Percentiles rank a stretch among this genome's conserved stretches.
These are phyloP conservation scores for Glyptemys insculpta DNA, from an alignment of 2,797 vertebrate genomes.

Conservation along the genomic window DNA sequence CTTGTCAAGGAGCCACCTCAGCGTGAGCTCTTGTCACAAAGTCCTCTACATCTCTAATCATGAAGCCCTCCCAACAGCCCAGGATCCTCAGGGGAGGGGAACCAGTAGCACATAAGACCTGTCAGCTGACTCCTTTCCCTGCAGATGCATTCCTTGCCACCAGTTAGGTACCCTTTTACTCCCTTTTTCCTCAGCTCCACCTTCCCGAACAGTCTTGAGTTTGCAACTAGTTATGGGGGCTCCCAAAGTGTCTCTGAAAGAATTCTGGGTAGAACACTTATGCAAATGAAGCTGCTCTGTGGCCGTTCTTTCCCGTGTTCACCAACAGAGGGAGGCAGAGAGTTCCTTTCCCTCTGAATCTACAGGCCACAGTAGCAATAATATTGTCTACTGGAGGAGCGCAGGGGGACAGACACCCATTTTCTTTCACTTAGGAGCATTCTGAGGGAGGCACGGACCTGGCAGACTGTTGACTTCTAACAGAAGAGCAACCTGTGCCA, in stretches of 20 bases:
- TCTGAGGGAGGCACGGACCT: neutral
- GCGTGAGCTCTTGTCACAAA: too few species aligned
- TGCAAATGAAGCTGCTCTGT: neutral
- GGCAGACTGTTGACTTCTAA: slow-evolving; percentile 7
- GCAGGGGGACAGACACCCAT: neutral
- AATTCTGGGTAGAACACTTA: neutral
- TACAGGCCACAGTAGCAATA: neutral
- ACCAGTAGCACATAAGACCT: too few species aligned
- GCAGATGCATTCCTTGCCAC: neutral
- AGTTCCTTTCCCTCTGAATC: neutral
- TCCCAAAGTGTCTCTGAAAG: neutral
- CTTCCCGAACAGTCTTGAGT: neutral
- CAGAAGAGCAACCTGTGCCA: neutral
- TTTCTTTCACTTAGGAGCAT: neutral
- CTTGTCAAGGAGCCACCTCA: neutral
- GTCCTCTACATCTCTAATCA: neutral
- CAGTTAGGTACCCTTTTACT: neutral
- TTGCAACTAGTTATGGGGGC: slow-evolving; percentile 6
- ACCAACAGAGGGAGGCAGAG: neutral
- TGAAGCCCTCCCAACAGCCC: neutral
- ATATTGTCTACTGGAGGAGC: neutral
- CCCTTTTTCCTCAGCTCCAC: neutral
- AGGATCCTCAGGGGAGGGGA: neutral
- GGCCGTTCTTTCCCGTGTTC: neutral
- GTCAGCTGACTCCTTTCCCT: too few species aligned